These are phyloP conservation scores for Lasiommata megera DNA, from an alignment of 2,888 invertebrate genomes.

Conservation along the genomic window DNA sequence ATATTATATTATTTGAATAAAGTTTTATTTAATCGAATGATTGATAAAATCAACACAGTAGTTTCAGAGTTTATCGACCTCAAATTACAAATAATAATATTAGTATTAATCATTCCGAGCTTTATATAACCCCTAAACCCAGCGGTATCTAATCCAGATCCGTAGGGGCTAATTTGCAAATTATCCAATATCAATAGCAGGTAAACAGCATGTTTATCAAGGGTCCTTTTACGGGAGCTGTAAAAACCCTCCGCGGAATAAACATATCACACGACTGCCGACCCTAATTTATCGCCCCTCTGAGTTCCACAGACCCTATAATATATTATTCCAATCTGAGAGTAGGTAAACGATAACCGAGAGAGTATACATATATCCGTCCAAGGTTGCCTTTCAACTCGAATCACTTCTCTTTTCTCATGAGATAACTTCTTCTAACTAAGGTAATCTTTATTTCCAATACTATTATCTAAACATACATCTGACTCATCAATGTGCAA, in stretches of 20 bases:
- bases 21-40: too few relatives aligned
- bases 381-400: not conserved
- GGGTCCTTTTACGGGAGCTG: conserved; percentile 34
- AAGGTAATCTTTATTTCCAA: too few relatives aligned
- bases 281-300: conserved; percentile 37
- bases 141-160: not conserved
- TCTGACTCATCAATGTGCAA: too few relatives aligned
- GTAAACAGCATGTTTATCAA: conserved; percentile 27
- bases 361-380: not conserved
- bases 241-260: conserved; percentile 38
- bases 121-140: not conserved
- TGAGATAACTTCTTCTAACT: too few relatives aligned
- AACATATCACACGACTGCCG: conserved; percentile 35
- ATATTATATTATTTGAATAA: too few relatives aligned
- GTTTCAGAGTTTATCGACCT: too few relatives aligned
- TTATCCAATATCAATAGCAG: conserved; percentile 25
- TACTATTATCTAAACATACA: too few relatives aligned
- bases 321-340: conserved; percentile 12
- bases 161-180: conserved; percentile 5
- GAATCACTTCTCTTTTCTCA: not conserved
- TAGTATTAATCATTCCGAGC: not conserved
- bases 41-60: too few relatives aligned
- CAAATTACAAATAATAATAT: too few relatives aligned
- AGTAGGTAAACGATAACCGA: not conserved
- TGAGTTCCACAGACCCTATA: conserved; percentile 22